Evolutionary conservation across 1,140 invertebrate genomes (phyloP), one percentile per base, ranked within the genome.

Genomic region (Gonioctena quinquepunctata): DNA sequence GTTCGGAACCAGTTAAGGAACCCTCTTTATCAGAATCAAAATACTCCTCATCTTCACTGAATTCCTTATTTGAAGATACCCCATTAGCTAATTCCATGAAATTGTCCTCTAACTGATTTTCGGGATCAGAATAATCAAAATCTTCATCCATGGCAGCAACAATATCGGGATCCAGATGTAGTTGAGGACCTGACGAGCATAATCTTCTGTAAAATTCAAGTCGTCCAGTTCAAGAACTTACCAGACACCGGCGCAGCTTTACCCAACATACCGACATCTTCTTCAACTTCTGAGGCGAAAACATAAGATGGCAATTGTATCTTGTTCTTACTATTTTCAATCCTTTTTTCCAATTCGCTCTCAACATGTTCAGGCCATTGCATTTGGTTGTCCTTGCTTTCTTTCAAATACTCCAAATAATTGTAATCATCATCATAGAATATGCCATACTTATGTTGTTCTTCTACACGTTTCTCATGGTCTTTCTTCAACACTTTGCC

Each of bases 391-490:
- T 86, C 85, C 76, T 83, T 87, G 63, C 84, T 85, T 76, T 94
- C 91, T 78, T 90, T 90, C 56, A 99, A 86, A 88, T 99, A 96
- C 83, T 98, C 94, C 70, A 98, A 83, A 80, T 99, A 99, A 81
- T 99, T 90, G 81, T 98, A 99, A 74, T 98, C 94, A 85, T 99
- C 96, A 81, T 98, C 95, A 84, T 91, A 98, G 81, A 92, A 97
- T 62, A 99, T 91, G n/a, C 96, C 96, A 89, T 90, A 98, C 83
- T 97, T 96, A 23, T 87, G 83, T 76, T 94, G 90, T 77, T 97
- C 94, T 77, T 95, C 91, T 77, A 88, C 90, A n/a, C 72, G 76
- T 68, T 79, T 72, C 52, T 75, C 69, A 67, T 75, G 77, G 57
- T 77, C 68, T 59, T 69, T 68, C 71, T 78, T 73, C 70, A 79